These are phyloP conservation scores for Falcaria lacertinaria DNA, from an alignment of 2,888 invertebrate species.

Conservation along the genomic window DNA sequence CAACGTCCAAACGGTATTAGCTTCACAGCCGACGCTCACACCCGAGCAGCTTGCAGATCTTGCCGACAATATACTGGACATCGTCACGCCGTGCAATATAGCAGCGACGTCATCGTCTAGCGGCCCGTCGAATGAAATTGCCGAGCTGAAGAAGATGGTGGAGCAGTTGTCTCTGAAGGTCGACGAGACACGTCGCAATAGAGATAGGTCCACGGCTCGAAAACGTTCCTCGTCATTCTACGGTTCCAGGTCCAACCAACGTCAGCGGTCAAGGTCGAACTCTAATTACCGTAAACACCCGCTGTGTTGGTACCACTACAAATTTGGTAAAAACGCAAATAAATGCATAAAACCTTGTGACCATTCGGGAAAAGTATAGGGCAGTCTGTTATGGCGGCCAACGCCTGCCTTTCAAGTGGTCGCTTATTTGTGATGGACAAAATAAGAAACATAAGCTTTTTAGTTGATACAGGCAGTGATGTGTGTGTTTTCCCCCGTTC, in stretches of 20 bases:
- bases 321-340: neutral
- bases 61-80: neutral
- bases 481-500: constrained; percentile 14
- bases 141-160: neutral
- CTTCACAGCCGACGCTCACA: neutral
- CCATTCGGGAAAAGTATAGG: too few relatives aligned
- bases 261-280: neutral
- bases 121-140: neutral
- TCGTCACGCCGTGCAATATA: neutral
- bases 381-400: constrained; percentile 7
- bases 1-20: neutral
- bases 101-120: neutral
- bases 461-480: constrained; percentile 3
- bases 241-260: neutral
- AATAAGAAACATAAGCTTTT: constrained; percentile 3
- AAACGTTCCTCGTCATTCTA: too few relatives aligned
- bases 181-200: too few relatives aligned
- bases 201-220: too few relatives aligned
- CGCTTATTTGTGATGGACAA: constrained; percentile 1
- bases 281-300: neutral
- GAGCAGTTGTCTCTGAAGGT: neutral
- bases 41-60: neutral
- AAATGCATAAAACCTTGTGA: too few relatives aligned
- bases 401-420: constrained; percentile 2
- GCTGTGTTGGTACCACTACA: neutral